Percentiles rank a stretch among this genome's conserved stretches.
phyloP scores from a whole-genome alignment of 2,797 vertebrate species.

The Synanceia verrucosa region DNA sequence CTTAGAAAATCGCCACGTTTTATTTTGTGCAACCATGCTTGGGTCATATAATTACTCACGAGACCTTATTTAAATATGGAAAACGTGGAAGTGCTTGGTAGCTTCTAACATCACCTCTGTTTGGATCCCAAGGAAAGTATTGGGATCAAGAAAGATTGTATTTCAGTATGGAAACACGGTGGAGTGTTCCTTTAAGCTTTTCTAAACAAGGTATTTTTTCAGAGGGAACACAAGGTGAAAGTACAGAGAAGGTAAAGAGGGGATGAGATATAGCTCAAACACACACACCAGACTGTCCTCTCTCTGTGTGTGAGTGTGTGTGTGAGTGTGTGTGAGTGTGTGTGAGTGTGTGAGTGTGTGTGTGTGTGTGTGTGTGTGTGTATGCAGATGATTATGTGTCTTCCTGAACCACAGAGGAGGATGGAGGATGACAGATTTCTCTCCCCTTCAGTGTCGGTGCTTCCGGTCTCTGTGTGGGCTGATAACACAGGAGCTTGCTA shows the following conservation, averaged over 20 bases:
- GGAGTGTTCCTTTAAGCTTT: too few species aligned
- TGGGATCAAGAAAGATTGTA: too few species aligned
- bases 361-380: constrained; percentile 22
- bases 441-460: constrained; percentile 56
- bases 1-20: too few species aligned
- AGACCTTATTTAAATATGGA: too few species aligned
- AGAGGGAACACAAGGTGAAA: constrained; percentile 29
- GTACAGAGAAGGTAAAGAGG: constrained; percentile 56
- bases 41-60: too few species aligned
- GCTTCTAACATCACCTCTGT: too few species aligned
- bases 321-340: constrained; percentile 46
- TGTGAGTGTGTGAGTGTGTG: constrained; percentile 13
- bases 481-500: constrained; percentile 66
- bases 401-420: constrained; percentile 34
- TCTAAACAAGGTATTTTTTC: neutral
- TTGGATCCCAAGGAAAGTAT: too few species aligned
- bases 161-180: too few species aligned
- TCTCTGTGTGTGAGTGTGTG: constrained; percentile 14
- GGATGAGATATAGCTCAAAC: constrained; percentile 42
- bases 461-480: constrained; percentile 52
- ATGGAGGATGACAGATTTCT: constrained; percentile 65
- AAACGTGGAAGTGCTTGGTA: too few species aligned
- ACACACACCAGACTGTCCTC: constrained; percentile 2
- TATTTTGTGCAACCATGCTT: too few species aligned
- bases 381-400: constrained; percentile 47